Conservation (phyloP, 2,113 vertebrate species). For the Litocranius walleri region DNA sequence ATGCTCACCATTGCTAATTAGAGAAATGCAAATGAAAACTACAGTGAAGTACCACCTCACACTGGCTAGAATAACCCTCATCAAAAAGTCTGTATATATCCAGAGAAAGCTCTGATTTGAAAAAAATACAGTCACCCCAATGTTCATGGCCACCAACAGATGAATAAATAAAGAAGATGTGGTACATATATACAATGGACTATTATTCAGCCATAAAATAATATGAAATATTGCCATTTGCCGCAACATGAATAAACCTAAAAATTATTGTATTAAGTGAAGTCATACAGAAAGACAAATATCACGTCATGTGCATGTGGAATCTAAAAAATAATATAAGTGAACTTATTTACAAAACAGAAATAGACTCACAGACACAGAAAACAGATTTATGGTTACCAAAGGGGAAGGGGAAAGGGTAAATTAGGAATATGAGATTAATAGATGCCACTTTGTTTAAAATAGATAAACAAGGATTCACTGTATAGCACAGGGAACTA, state of each 20-base stretch:
- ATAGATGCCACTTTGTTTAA: neutral
- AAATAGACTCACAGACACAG: neutral
- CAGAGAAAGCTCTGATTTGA: too few relatives aligned
- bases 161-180: too few relatives aligned
- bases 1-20: neutral
- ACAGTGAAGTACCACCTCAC: neutral
- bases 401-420: neutral
- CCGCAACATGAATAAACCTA: neutral
- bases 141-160: too few relatives aligned
- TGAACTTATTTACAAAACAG: neutral
- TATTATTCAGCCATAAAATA: neutral
- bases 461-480: neutral
- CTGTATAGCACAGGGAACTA: neutral
- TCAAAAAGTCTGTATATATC: neutral
- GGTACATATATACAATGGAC: neutral
- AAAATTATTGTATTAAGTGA: neutral
- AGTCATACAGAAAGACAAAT: neutral
- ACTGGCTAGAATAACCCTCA: neutral
- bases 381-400: neutral
- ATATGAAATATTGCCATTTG: neutral
- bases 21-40: neutral
- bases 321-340: neutral
- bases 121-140: too few relatives aligned
- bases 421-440: neutral
- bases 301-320: neutral